Evolutionary conservation across 2,797 vertebrate species (phyloP).

Genomic region (Psittacula echo): DNA sequence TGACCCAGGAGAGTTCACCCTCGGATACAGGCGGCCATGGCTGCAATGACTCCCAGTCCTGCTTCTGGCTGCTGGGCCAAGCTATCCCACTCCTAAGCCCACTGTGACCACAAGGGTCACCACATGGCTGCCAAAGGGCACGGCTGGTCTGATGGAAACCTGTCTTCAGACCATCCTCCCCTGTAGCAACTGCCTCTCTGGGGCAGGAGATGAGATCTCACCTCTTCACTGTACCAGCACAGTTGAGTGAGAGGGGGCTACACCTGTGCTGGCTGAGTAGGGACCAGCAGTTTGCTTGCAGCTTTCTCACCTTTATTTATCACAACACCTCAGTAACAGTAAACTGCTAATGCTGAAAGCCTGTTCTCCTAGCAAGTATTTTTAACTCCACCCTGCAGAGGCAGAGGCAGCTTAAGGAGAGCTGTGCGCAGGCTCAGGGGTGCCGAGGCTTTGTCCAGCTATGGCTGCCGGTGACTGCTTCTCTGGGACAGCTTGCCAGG

Average conservation of each 20-base stretch:
- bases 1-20: not conserved
- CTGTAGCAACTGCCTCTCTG: accelerated
- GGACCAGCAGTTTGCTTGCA: not conserved
- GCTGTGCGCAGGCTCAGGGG: not conserved
- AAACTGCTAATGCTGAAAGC: not conserved
- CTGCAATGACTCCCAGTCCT: not conserved
- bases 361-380: conserved; percentile 11
- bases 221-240: accelerated
- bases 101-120: not conserved
- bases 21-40: accelerated
- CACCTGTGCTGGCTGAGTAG: not conserved
- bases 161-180: not conserved
- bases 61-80: accelerated
- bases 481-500: not conserved
- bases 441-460: not conserved
- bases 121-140: not conserved
- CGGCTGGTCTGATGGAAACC: not conserved
- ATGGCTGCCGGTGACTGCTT: accelerated
- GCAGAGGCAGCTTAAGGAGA: not conserved
- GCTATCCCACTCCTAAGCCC: accelerated
- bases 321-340: not conserved
- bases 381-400: not conserved
- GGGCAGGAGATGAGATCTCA: not conserved
- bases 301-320: not conserved
- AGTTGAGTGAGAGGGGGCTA: not conserved